These are phyloP conservation scores for Lasioglossum pauxillum DNA, from an alignment of 2,888 invertebrate genomes.

Conservation along the genomic window DNA sequence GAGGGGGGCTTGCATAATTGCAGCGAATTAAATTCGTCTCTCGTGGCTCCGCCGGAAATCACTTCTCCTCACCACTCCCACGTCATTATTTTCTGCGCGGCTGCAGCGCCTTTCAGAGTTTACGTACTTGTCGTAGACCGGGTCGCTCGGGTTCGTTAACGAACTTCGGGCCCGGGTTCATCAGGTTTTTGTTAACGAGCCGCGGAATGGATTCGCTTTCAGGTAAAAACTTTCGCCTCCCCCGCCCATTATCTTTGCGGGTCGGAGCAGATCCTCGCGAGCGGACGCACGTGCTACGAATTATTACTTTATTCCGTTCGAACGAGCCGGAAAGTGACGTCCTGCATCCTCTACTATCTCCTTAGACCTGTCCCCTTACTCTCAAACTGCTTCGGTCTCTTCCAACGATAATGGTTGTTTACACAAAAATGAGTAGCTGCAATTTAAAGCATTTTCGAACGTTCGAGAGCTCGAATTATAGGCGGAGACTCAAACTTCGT, in stretches of 20 bases:
- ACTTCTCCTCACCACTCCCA: constrained; percentile 60
- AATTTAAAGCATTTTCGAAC: background rate
- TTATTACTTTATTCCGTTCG: constrained; percentile 47
- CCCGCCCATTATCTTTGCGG: constrained; percentile 57
- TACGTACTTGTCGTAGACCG: constrained; percentile 60
- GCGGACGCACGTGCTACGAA: constrained; percentile 56
- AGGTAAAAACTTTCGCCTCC: constrained; percentile 56
- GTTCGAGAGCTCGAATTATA: too few species aligned
- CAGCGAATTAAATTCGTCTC: constrained; percentile 77
- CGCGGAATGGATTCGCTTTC: constrained; percentile 60
- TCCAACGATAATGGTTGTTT: background rate
- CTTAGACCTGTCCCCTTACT: background rate
- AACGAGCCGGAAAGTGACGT: background rate
- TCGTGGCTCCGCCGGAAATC: constrained; percentile 66
- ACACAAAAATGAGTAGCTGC: background rate
- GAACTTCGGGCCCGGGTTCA: constrained; percentile 65
- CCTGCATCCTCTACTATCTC: background rate
- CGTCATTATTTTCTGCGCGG: constrained; percentile 67
- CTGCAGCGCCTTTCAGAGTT: constrained; percentile 62
- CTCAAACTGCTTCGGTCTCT: background rate
- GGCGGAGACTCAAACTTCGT: too few species aligned
- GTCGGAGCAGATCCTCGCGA: constrained; percentile 4
- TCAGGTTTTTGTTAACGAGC: constrained; percentile 71
- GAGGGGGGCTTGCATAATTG: constrained; percentile 63
- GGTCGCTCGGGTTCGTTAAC: constrained; percentile 65